Evolutionary conservation across 2,888 invertebrate species (phyloP).

Genomic region (Hydrotaea cyrtoneurina): DNA sequence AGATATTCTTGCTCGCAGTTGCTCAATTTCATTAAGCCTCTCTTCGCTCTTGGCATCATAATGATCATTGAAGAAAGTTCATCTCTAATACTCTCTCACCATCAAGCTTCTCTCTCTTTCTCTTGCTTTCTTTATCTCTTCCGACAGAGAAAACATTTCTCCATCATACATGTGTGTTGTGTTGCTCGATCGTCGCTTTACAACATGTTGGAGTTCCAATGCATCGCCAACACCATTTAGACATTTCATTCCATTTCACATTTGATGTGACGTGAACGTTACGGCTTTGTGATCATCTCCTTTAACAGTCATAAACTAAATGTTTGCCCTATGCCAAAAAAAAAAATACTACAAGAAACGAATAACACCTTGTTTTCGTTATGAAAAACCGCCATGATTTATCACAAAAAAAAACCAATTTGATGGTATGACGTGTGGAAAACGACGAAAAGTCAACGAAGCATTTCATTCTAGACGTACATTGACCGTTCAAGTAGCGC

Average conservation of each 20-base stretch:
- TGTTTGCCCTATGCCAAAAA: conserved; percentile 24
- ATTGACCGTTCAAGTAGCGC: conserved; percentile 75
- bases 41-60: conserved; percentile 15
- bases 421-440: conserved; percentile 41
- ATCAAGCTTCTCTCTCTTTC: not conserved
- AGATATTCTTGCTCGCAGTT: too few relatives aligned
- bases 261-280: conserved; percentile 44
- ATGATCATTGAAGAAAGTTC: conserved; percentile 57
- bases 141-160: conserved; percentile 47
- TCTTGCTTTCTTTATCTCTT: not conserved
- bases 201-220: conserved; percentile 45
- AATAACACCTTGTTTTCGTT: conserved; percentile 43
- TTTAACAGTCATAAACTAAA: conserved; percentile 11
- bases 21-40: conserved; percentile 8
- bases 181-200: not conserved
- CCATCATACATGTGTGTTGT: conserved; percentile 32
- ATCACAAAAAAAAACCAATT: conserved; percentile 43
- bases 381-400: conserved; percentile 53
- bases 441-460: conserved; percentile 56
- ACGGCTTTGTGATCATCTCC: conserved; percentile 43
- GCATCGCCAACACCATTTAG: not conserved
- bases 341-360: conserved; percentile 16
- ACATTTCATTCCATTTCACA: conserved; percentile 42
- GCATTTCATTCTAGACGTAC: conserved; percentile 71
- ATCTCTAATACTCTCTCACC: conserved; percentile 16